These are phyloP conservation scores for Chironomus tentans DNA, from an alignment of 2,888 invertebrate species.

Conservation along the genomic window DNA sequence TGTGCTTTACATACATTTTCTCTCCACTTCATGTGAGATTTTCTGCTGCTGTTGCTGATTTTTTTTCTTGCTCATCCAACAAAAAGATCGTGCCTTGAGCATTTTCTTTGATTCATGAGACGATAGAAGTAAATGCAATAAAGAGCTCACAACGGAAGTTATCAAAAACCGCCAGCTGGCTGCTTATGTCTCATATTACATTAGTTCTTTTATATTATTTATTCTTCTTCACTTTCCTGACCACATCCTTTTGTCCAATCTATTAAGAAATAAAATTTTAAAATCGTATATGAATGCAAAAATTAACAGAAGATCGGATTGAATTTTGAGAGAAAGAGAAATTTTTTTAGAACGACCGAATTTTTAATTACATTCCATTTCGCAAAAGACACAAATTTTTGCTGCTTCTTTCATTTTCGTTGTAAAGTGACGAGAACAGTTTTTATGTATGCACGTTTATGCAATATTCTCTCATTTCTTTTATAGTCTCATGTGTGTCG, in stretches of 20 bases:
- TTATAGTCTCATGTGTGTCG: not conserved
- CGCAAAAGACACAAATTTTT: not conserved
- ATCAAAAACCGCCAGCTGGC: not conserved
- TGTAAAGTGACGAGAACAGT: not conserved
- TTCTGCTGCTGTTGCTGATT: not conserved
- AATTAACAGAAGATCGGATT: too few relatives aligned
- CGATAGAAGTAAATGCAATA: not conserved
- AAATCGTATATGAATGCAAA: not conserved
- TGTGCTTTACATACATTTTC: too few relatives aligned
- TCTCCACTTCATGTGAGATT: not conserved
- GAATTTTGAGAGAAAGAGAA: not conserved
- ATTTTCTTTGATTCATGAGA: not conserved
- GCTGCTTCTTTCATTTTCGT: not conserved
- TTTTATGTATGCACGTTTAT: not conserved
- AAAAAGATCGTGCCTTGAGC: not conserved
- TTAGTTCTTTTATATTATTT: not conserved
- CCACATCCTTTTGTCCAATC: slow-evolving; percentile 3
- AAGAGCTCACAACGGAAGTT: slow-evolving; percentile 3
- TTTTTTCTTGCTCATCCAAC: not conserved
- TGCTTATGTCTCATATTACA: not conserved
- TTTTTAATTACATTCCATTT: not conserved
- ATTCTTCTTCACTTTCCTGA: not conserved
- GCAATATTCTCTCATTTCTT: not conserved
- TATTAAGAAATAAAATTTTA: not conserved
- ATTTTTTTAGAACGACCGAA: not conserved